phyloP scores from a whole-genome alignment of 2,888 invertebrate genomes.

The Drosophila subquinaria region DNA sequence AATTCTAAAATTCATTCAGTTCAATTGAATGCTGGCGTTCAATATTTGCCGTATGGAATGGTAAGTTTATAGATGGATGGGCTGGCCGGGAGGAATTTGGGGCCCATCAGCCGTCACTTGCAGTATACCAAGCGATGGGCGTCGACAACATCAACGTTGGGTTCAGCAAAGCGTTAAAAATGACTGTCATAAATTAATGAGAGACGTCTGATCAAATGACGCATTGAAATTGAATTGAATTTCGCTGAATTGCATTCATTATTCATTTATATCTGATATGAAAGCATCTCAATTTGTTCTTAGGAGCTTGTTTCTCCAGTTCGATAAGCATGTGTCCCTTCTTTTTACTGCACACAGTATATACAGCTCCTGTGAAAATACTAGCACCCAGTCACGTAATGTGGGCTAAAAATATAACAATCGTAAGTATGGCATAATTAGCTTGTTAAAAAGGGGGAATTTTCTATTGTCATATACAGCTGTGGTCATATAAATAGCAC shows the following conservation, averaged over 20 bases:
- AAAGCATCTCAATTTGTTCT: constrained; percentile 16
- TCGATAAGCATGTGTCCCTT: neutral
- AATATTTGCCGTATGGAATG: neutral
- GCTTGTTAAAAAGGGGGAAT: too few species aligned
- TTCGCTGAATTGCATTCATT: constrained; percentile 81
- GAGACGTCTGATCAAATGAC: constrained; percentile 67
- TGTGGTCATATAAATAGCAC: too few species aligned
- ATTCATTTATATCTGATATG: constrained; percentile 75
- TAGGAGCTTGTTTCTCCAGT: neutral
- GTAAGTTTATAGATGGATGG: neutral
- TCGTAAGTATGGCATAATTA: too few species aligned
- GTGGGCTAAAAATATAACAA: too few species aligned
- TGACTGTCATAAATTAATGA: constrained; percentile 83
- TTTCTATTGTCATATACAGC: too few species aligned
- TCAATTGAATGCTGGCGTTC: neutral
- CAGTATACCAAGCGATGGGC: neutral
- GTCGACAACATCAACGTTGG: neutral
- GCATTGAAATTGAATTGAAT: constrained; percentile 78
- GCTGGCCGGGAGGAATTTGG: neutral
- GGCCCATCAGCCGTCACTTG: constrained; percentile 1
- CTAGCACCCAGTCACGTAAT: too few species aligned
- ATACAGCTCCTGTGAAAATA: neutral
- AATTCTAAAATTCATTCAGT: neutral
- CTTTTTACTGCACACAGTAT: neutral
- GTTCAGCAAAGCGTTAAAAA: constrained; percentile 80